Conservation (phyloP, 2,888 invertebrate species). For the Sesia bembeciformis region DNA sequence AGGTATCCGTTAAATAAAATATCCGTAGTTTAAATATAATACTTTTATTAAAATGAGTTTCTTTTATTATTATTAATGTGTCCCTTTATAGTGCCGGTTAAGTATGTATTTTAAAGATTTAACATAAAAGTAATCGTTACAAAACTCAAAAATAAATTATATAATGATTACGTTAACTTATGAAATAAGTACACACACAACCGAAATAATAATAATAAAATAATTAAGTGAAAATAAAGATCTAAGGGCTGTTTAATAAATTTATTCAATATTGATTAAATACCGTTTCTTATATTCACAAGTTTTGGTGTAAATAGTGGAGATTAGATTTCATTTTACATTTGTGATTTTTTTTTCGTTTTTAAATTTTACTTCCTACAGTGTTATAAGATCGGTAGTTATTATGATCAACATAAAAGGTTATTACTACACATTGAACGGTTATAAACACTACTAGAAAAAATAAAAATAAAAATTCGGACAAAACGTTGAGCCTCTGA, state of each 20-base stretch:
- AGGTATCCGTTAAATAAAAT: conserved; percentile 57
- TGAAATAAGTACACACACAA: conserved; percentile 76
- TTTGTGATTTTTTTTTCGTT: conserved; percentile 31
- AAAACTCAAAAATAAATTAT: conserved; percentile 53
- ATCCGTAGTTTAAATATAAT: conserved; percentile 56
- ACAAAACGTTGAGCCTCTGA: too few species aligned
- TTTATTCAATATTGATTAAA: conserved; percentile 3
- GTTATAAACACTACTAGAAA: not conserved
- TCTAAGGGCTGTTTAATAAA: not conserved
- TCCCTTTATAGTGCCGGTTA: conserved; percentile 63
- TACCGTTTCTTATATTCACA: conserved; percentile 31
- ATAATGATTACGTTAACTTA: conserved; percentile 36
- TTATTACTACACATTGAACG: not conserved
- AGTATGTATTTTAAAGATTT: conserved; percentile 56
- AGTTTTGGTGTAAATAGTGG: conserved; percentile 61
- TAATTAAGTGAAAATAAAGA: conserved; percentile 33
- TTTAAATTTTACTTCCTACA: conserved; percentile 44
- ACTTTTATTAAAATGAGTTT: conserved; percentile 65
- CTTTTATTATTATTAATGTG: conserved; percentile 45
- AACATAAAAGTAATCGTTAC: conserved; percentile 63
- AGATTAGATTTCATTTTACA: conserved; percentile 35
- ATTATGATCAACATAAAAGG: conserved; percentile 11
- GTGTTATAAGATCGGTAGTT: conserved; percentile 48
- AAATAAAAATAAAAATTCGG: too few species aligned
- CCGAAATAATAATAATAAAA: conserved; percentile 58